phyloP scores from a whole-genome alignment of 2,888 invertebrate species.

The Thyatira batis region DNA sequence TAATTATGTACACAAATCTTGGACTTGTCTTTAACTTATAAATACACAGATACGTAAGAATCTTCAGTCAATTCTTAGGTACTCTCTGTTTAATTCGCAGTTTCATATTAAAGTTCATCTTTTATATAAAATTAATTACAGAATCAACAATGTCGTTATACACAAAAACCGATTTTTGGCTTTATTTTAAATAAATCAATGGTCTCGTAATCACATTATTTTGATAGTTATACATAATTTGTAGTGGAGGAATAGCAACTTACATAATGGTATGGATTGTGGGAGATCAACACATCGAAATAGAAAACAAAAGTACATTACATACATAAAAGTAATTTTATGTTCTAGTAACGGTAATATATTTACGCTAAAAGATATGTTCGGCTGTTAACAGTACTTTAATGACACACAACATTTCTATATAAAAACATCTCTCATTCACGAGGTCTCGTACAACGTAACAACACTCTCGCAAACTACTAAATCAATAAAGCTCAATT shows the following conservation, averaged over 20 bases:
- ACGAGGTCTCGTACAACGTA: slow-evolving; percentile 18
- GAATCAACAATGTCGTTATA: slow-evolving; percentile 59
- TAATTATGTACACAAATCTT: slow-evolving; percentile 42
- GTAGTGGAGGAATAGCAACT: slow-evolving; percentile 33
- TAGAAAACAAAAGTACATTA: slow-evolving; percentile 4
- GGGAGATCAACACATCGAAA: slow-evolving; percentile 3
- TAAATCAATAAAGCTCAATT: slow-evolving; percentile 56
- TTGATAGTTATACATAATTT: slow-evolving; percentile 38
- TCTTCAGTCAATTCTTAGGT: slow-evolving; percentile 60
- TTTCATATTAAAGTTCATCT: slow-evolving; percentile 10
- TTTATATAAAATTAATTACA: slow-evolving; percentile 34
- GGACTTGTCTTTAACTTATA: slow-evolving; percentile 45
- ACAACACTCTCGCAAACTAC: slow-evolving; percentile 28
- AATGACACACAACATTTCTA: background rate
- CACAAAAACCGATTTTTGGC: slow-evolving; percentile 64
- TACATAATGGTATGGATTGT: slow-evolving; percentile 10
- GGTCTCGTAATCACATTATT: slow-evolving; percentile 75
- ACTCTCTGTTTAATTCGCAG: slow-evolving; percentile 15
- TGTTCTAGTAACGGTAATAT: background rate
- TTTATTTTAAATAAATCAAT: slow-evolving; percentile 67
- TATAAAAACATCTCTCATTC: slow-evolving; percentile 3
- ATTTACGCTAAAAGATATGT: slow-evolving; percentile 34
- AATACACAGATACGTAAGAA: slow-evolving; percentile 32
- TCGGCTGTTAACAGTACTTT: slow-evolving; percentile 13
- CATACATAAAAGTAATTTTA: background rate